Evolutionary conservation across 1,140 invertebrate species (phyloP).

Genomic region (Anagrus nilaparvatae): DNA sequence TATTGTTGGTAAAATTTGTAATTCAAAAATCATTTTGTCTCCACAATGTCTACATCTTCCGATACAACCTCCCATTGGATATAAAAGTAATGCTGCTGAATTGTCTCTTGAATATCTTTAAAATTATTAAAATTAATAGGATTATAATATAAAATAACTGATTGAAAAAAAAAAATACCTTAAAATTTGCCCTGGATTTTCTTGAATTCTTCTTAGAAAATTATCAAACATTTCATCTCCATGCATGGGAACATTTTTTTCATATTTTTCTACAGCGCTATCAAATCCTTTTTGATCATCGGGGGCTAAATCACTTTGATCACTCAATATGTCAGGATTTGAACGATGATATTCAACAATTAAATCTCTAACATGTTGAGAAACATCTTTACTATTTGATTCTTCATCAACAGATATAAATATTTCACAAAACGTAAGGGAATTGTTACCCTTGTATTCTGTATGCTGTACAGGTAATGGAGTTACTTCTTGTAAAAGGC

Average conservation of each 20-base stretch:
- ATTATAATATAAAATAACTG: conserved; percentile 1
- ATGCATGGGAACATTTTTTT: conserved; percentile 63
- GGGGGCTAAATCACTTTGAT: conserved; percentile 18
- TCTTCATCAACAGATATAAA: conserved; percentile 56
- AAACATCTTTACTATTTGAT: conserved; percentile 26
- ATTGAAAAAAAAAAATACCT: conserved; percentile 44
- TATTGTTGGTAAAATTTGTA: conserved; percentile 70
- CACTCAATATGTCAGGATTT: conserved; percentile 38
- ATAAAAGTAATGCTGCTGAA: conserved; percentile 51
- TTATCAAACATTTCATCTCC: conserved; percentile 74
- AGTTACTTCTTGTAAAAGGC: conserved; percentile 47
- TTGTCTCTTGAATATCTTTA: conserved; percentile 59
- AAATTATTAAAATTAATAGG: conserved; percentile 13
- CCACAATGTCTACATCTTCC: conserved; percentile 61
- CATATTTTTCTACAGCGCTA: conserved; percentile 54
- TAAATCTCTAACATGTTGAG: conserved; percentile 53
- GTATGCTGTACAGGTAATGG: conserved; percentile 41
- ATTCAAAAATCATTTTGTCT: conserved; percentile 60
- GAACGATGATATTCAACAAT: conserved; percentile 51
- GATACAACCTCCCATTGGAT: conserved; percentile 46
- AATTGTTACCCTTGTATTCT: conserved; percentile 24
- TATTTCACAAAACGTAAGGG: conserved; percentile 40
- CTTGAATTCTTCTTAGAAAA: conserved; percentile 59
- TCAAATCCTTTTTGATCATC: conserved; percentile 27
- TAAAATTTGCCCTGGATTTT: conserved; percentile 71